Conservation (phyloP, 2,888 invertebrate genomes). For the Apamea anceps region DNA sequence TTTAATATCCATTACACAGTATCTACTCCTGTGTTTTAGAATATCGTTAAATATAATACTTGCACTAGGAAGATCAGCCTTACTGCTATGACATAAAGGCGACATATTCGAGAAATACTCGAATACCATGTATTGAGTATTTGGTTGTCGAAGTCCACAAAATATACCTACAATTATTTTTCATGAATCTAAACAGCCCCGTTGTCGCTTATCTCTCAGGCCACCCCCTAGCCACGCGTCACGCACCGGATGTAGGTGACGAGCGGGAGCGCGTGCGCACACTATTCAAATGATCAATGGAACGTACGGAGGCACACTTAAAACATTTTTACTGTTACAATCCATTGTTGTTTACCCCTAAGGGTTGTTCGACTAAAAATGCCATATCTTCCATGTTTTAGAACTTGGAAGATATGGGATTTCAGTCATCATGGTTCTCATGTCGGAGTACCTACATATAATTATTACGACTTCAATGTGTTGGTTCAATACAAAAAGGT, state of each 20-base stretch:
- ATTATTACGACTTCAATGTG: neutral
- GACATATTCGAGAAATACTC: no score
- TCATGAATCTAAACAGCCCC: neutral
- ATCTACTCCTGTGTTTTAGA: neutral
- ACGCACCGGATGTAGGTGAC: constrained; percentile 82
- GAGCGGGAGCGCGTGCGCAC: constrained; percentile 85
- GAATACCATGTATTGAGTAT: no score
- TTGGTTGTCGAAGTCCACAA: neutral
- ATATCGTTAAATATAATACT: neutral
- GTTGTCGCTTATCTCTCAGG: constrained; percentile 49
- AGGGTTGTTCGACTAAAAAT: constrained; percentile 1
- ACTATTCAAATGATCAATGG: constrained; percentile 86
- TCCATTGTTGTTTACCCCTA: constrained; percentile 80
- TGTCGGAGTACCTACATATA: neutral
- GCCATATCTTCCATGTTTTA: constrained; percentile 30
- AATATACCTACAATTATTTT: constrained; percentile 4
- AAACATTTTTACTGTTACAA: constrained; percentile 88
- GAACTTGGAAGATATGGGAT: constrained; percentile 64
- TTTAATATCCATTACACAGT: neutral
- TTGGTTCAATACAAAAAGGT: no score
- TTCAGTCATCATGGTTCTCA: constrained; percentile 9
- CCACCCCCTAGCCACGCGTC: constrained; percentile 80
- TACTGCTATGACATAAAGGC: neutral
- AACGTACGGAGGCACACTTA: constrained; percentile 89
- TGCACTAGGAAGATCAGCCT: no score